Percentiles rank a stretch among this genome's conserved stretches.
phyloP scores from a whole-genome alignment of 2,797 vertebrate species.

The Peromyscus eremicus region DNA sequence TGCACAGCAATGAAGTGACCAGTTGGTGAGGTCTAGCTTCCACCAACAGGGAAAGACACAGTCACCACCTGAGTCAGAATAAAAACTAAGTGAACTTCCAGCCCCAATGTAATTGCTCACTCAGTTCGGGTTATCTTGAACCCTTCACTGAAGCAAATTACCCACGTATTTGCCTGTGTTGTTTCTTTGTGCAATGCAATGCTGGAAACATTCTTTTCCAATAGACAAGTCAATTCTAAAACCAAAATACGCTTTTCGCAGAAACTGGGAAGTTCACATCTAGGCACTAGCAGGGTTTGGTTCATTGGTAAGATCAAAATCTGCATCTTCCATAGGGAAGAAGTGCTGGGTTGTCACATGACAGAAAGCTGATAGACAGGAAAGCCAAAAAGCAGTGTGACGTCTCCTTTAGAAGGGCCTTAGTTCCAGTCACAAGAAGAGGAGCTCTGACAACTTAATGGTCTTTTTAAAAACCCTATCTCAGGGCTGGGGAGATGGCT shows the following conservation, averaged over 20 bases:
- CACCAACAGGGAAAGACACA: background rate
- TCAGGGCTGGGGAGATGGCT: background rate
- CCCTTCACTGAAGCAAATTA: background rate
- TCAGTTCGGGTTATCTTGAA: background rate
- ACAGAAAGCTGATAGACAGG: background rate
- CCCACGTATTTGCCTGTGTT: background rate
- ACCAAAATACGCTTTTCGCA: background rate
- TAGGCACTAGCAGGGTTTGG: background rate
- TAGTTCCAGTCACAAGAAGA: background rate
- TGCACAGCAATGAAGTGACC: background rate
- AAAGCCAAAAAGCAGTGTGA: background rate
- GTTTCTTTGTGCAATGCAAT: background rate
- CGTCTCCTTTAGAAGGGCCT: background rate
- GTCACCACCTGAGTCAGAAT: background rate
- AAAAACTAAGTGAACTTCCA: background rate
- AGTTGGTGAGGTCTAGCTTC: too few species aligned
- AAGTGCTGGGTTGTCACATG: background rate
- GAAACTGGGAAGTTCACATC: background rate
- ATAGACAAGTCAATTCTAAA: background rate
- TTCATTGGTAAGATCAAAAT: background rate
- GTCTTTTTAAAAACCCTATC: background rate
- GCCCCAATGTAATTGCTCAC: too few species aligned
- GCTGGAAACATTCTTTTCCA: background rate
- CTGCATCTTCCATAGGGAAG: background rate
- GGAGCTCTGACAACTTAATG: too few species aligned